A percentile compares a stretch with the other conserved stretches of the same genome.
These are phyloP conservation scores for Botrylloides violaceus DNA, from an alignment of 23 tunicate genomes.

Conservation along the genomic window DNA sequence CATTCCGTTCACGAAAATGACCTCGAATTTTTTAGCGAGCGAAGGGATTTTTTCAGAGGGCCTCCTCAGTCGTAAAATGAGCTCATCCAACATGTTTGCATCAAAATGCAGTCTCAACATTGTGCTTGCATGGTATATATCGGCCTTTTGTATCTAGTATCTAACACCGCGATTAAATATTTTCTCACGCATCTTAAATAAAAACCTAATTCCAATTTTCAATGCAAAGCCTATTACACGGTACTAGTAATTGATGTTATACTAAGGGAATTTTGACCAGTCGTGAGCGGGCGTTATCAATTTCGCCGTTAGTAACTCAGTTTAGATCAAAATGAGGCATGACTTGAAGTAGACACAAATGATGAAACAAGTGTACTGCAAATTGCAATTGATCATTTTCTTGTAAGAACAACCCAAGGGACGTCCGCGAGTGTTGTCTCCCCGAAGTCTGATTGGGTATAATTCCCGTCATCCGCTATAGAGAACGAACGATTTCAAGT, in stretches of 20 bases:
- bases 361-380: background rate
- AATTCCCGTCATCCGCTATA: background rate
- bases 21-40: too few relatives aligned
- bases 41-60: too few relatives aligned
- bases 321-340: too few relatives aligned
- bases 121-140: too few relatives aligned
- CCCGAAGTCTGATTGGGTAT: background rate
- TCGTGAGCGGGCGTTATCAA: too few relatives aligned
- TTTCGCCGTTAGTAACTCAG: too few relatives aligned
- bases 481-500: background rate
- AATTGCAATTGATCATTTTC: background rate
- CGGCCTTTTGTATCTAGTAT: too few relatives aligned
- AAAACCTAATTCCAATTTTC: background rate
- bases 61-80: too few relatives aligned
- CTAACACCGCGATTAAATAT: too few relatives aligned
- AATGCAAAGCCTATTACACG: background rate
- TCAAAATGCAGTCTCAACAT: too few relatives aligned
- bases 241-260: background rate
- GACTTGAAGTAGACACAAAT: conserved; percentile 1
- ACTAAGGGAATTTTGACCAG: background rate
- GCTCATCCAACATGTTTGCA: too few relatives aligned
- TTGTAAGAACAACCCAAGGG: background rate
- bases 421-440: background rate
- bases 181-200: background rate
- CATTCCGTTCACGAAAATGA: too few relatives aligned